Evolutionary conservation across 2,113 vertebrate species (phyloP), one percentile per base, ranked within the genome.

Genomic region (Vombatus ursinus): DNA sequence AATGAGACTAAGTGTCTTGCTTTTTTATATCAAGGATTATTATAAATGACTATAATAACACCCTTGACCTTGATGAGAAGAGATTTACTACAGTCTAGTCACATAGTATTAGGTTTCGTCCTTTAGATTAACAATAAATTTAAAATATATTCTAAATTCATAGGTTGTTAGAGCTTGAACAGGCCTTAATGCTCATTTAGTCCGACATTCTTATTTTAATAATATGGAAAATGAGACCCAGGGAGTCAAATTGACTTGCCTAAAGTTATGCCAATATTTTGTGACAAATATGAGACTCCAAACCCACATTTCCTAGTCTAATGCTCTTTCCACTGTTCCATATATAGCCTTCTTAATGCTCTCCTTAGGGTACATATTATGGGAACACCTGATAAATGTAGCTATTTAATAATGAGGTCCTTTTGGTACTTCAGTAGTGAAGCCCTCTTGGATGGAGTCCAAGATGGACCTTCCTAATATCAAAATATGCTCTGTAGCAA

Each of bases 41-140:
- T 97, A 94, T 95, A 97, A 98, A 97, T 95, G 94, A 90, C 49
- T 91, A 68, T 91, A 95, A 91, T 94, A 94, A 54, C 68, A 94
- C 96, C 94, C 61, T 94, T 98, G 98, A 98, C 95, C 97, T 98
- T 98, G 91, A 97, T 95, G 95, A 96, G 97, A 97, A 96, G 95
- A 90, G 92, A 97, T 98, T 97, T 97, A 95, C 96, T 98, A 47
- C 95, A 96, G 50, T 26, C 89, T 53, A n/a, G 94, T 95, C 93
- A 92, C 91, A 91, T 2, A 84, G 53, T 95, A 93, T 44, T 61
- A 96, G 94, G 3, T n/a, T 90, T 93, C 49, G 96, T 97, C 92
- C 37, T 95, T 47, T 98, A 95, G 96, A 94, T 91, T 96, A 95
- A 16, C 96, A 97, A 97, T 94, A 94, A 94, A 96, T 93, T 92